Percentiles rank a stretch among this genome's conserved stretches.
Conservation (phyloP, 2,113 vertebrate genomes). For the Myotis brandtii region DNA sequence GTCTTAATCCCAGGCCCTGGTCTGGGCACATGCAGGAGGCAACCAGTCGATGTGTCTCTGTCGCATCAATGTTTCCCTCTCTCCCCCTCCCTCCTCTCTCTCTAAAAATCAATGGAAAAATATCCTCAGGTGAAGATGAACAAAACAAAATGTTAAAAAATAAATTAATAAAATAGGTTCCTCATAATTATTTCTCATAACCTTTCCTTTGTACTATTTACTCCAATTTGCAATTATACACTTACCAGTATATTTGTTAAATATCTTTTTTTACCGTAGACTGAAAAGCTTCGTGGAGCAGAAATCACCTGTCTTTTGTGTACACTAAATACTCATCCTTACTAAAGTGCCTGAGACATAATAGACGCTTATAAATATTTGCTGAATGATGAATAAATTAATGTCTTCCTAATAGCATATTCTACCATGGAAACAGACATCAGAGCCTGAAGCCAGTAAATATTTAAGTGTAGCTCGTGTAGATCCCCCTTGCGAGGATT, state of each 20-base stretch:
- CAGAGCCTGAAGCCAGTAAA: neutral
- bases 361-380: neutral
- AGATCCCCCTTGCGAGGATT: neutral
- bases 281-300: neutral
- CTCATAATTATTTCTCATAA: neutral
- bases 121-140: too few species aligned
- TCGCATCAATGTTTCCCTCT: neutral
- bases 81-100: neutral
- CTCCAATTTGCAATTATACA: neutral
- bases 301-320: neutral
- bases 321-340: neutral
- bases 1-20: neutral
- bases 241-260: neutral
- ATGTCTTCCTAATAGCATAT: neutral
- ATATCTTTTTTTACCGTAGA: neutral
- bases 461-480: neutral
- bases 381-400: constrained; percentile 2
- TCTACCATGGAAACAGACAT: constrained; percentile 14
- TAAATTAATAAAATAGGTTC: neutral
- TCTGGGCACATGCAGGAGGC: too few species aligned
- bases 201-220: constrained; percentile 32
- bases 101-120: neutral
- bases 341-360: neutral
- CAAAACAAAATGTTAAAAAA: neutral
- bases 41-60: too few species aligned